phyloP scores from a whole-genome alignment of 2,797 vertebrate genomes.

The Hemibagrus guttatus region DNA sequence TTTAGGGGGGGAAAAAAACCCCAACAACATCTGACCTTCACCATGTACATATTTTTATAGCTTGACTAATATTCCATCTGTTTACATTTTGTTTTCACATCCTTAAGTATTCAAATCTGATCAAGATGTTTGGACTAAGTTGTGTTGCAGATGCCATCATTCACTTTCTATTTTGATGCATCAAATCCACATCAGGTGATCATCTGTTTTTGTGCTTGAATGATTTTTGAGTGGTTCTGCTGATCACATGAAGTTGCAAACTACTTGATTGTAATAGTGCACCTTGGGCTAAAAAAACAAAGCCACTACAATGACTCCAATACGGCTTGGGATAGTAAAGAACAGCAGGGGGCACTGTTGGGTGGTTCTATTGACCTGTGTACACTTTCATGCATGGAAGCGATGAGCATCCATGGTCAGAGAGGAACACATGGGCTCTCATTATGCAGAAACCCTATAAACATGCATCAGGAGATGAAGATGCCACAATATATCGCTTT shows the following conservation, averaged over 20 bases:
- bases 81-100: background rate
- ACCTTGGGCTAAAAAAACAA: background rate
- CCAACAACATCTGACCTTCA: background rate
- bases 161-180: background rate
- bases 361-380: constrained; percentile 57
- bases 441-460: constrained; percentile 37
- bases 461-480: background rate
- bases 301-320: background rate
- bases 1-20: background rate
- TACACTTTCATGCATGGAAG: constrained; percentile 49
- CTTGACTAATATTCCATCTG: background rate
- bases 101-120: background rate
- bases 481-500: background rate
- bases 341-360: constrained; percentile 76
- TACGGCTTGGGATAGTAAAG: background rate
- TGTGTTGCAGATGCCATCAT: background rate
- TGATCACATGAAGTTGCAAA: background rate
- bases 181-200: background rate
- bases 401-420: constrained; percentile 8
- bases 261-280: background rate
- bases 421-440: constrained; percentile 14
- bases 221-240: background rate
- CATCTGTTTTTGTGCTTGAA: background rate
- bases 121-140: background rate
- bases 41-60: background rate